Percentiles rank a stretch among this genome's conserved stretches.
Conservation (phyloP, 2,113 vertebrate species). For the Phoxinus phoxinus region DNA sequence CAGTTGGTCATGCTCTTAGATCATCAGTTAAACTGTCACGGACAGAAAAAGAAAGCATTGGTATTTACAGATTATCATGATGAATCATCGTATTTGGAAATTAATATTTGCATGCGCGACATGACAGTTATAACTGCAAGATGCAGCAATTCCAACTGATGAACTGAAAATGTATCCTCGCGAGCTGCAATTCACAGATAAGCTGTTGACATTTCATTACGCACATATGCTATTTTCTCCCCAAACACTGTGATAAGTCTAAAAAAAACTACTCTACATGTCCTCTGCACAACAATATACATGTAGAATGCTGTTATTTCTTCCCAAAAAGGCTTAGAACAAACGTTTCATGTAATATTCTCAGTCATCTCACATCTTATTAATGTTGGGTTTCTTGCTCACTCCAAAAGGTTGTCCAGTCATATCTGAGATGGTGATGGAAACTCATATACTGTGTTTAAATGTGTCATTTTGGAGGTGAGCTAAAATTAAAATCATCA, state of each 20-base stretch:
- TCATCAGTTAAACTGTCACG: conserved; percentile 28
- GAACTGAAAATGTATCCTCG: background rate
- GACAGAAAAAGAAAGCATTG: conserved; percentile 30
- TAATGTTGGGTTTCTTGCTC: background rate
- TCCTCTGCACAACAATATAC: background rate
- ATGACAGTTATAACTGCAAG: conserved; percentile 14
- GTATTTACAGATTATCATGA: conserved; percentile 46
- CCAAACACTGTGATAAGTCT: conserved; percentile 1
- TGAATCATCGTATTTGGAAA: conserved; percentile 46
- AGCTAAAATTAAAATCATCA: background rate
- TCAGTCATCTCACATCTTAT: background rate
- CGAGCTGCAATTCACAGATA: conserved; percentile 30
- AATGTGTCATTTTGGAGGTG: background rate
- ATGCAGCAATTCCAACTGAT: conserved; percentile 27
- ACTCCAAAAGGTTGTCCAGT: background rate
- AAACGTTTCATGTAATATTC: background rate
- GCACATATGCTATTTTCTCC: conserved; percentile 6
- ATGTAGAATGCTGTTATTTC: background rate
- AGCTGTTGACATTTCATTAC: conserved; percentile 23
- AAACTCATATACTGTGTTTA: background rate
- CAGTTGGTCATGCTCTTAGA: background rate
- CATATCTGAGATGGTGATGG: background rate
- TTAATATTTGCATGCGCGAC: conserved; percentile 34
- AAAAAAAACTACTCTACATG: background rate
- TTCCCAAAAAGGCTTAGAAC: background rate